Conservation (phyloP, 2,888 invertebrate species). For the Ophion ellenae region DNA sequence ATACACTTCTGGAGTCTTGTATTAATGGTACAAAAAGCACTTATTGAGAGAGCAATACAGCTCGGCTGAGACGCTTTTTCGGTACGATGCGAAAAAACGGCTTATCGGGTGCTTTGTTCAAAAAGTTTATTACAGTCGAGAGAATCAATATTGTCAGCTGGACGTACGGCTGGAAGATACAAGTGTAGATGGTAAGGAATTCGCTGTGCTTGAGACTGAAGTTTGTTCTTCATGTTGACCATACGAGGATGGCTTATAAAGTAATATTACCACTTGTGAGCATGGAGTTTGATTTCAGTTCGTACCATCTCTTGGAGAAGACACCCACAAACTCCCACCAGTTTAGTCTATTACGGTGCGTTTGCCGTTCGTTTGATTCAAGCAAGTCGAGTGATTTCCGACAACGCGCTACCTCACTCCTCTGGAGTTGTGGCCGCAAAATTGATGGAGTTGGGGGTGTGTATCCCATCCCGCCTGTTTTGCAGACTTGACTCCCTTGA, state of each 20-base stretch:
- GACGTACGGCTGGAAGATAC: not conserved
- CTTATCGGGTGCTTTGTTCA: not conserved
- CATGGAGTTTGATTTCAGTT: not conserved
- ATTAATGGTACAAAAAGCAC: slow-evolving; percentile 30
- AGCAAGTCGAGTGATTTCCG: not conserved
- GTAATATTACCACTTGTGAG: not conserved
- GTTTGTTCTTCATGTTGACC: not conserved
- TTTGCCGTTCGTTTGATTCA: not conserved
- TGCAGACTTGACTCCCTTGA: not conserved
- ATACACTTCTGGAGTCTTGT: not conserved
- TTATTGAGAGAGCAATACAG: slow-evolving; percentile 8
- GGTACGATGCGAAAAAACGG: not conserved
- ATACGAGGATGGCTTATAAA: not conserved
- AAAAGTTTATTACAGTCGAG: not conserved
- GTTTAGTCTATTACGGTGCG: not conserved
- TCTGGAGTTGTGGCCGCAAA: not conserved
- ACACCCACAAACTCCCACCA: not conserved
- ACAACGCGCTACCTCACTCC: not conserved
- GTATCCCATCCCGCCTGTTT: not conserved
- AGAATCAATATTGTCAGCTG: not conserved
- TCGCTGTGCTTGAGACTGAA: not conserved
- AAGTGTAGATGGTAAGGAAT: no score
- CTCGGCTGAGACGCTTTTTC: slow-evolving; percentile 4
- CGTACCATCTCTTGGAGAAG: not conserved
- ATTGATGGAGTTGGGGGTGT: not conserved